Base-by-base conservation (phyloP, 2,888 invertebrate species). In the Trichopria drosophilae region DNA sequence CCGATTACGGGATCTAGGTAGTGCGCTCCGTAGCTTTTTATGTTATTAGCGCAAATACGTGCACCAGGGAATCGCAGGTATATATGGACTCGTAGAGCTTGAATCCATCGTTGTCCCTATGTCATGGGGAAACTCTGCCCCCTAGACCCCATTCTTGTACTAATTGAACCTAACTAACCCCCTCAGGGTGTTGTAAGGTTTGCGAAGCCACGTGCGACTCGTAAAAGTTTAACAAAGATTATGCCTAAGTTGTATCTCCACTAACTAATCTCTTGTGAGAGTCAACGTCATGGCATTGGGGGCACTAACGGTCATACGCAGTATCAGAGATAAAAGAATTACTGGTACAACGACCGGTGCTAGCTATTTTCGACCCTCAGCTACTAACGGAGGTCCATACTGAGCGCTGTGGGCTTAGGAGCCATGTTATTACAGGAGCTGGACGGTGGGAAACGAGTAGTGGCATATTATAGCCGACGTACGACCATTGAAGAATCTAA, bases 381-480 rank as follows among this genome's bases (percentile, higher is more conserved):
- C 34, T 34, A 6, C 31, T 18, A 3, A 42, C 42, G 6, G 42
- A 42, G 3, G 4, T 42, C 4, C 31, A 42, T 7, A 42, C 42
- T 3, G 42, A 42, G 42, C n/a, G n/a, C 29, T 4, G 10, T 31
- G 3, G 42, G 42, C 10, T 2, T 31, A n/a, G 42, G 42, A 1
- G 32, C 20, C 3, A 22, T 42, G 16, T 12, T 42, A 3, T n/a
- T 42, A 2, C 42, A 42, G 10, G 18, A 13, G 12, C 15, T 10
- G 4, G 42, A 42, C 13, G 31, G 20, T 3, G 4, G 10, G 31
- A 29, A 31, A 19, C 18, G 23, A 3, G 31, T 42, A 4, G 32
- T 42, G 6, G 42, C 1, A 6, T 73, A 69, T 41, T 28, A 31
- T 15, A 46, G 50, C 22, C 34, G 37, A 4, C 34, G 50, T 20